These are phyloP conservation scores for Lordiphosa andalusiaca DNA, from an alignment of 2,888 invertebrate species.

Conservation along the genomic window DNA sequence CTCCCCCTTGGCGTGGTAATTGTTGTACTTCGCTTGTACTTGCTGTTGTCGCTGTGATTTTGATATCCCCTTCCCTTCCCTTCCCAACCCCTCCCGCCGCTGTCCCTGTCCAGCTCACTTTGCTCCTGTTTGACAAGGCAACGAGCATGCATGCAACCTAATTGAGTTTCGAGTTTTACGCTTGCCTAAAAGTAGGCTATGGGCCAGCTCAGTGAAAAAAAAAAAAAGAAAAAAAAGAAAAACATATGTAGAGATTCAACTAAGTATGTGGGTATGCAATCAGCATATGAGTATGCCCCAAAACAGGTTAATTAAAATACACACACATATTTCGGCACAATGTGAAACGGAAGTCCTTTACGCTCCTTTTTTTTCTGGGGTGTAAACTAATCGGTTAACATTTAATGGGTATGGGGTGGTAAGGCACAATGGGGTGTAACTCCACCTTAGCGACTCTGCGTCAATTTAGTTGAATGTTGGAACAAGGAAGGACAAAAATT, in stretches of 20 bases:
- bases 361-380: not conserved
- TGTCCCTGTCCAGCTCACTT: not conserved
- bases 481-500: no score
- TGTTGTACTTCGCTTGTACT: constrained; percentile 68
- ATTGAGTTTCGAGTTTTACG: constrained; percentile 59
- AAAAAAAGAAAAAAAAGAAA: no score
- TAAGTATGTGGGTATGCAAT: no score
- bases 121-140: constrained; percentile 62
- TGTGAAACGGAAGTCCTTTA: constrained; percentile 9
- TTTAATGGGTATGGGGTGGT: no score
- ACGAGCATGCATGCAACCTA: constrained; percentile 70
- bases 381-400: constrained; percentile 4
- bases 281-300: no score
- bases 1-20: constrained; percentile 42
- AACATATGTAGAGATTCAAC: no score
- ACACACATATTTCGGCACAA: no score
- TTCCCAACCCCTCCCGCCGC: constrained; percentile 26
- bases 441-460: no score
- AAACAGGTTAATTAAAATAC: no score
- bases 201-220: no score
- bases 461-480: no score
- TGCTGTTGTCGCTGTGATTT: constrained; percentile 73
- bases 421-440: no score
- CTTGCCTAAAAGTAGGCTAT: constrained; percentile 10
- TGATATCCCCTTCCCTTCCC: constrained; percentile 30